phyloP scores from a whole-genome alignment of 2,888 invertebrate genomes.

The Nipponacmea schrenckii region DNA sequence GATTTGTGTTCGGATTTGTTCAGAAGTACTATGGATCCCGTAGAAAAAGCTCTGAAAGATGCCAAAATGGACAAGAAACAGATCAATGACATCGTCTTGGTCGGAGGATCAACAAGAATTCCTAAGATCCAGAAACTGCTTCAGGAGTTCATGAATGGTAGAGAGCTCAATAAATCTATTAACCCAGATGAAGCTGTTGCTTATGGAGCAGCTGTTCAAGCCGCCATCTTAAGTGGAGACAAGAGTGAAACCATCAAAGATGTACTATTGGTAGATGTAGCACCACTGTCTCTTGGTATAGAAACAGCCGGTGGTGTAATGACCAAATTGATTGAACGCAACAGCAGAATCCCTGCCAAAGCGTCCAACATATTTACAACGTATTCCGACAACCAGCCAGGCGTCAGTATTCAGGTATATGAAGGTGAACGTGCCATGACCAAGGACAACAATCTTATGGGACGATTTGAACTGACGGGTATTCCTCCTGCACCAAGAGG shows the following conservation, averaged over 20 bases:
- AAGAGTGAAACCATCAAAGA: conserved; percentile 79
- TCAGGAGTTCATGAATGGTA: conserved; percentile 58
- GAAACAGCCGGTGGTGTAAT: conserved; percentile 72
- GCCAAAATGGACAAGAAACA: conserved; percentile 81
- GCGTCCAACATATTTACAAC: conserved; percentile 77
- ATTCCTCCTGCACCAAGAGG: conserved; percentile 63
- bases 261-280: conserved; percentile 79
- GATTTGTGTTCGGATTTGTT: conserved; percentile 59
- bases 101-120: conserved; percentile 73
- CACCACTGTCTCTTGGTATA: conserved; percentile 69
- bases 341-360: conserved; percentile 64
- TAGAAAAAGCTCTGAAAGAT: conserved; percentile 81
- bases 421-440: conserved; percentile 96
- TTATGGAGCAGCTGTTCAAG: conserved; percentile 69
- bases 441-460: conserved; percentile 82
- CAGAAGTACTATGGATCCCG: conserved; percentile 79
- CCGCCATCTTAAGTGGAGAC: conserved; percentile 78
- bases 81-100: conserved; percentile 83
- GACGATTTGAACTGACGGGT: conserved; percentile 58
- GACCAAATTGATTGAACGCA: conserved; percentile 52
- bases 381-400: conserved; percentile 85
- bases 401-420: conserved; percentile 73
- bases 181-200: conserved; percentile 98
- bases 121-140: conserved; percentile 63
- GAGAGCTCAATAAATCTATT: conserved; percentile 69